Conservation (phyloP, 2,888 invertebrate genomes). For the Epirrita christyi region DNA sequence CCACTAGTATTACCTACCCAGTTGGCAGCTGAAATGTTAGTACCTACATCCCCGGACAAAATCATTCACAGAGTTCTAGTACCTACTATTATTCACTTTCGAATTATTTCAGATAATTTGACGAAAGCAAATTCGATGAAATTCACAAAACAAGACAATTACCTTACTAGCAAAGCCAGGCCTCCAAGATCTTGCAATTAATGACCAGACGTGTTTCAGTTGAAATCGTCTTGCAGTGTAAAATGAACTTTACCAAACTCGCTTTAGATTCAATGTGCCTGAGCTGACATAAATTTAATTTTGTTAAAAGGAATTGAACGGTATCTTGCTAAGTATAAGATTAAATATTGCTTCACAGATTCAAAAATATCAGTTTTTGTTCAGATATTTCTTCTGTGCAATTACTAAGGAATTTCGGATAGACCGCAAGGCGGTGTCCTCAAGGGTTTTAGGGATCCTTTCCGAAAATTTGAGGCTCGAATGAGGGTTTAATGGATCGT, state of each 20-base stretch:
- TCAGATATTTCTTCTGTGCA: neutral
- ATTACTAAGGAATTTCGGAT: constrained; percentile 3
- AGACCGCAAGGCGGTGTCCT: constrained; percentile 6
- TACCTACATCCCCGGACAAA: too few relatives aligned
- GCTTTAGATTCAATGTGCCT: too few relatives aligned
- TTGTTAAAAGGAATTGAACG: too few relatives aligned
- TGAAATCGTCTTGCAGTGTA: too few relatives aligned
- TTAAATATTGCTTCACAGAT: too few relatives aligned
- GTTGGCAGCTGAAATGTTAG: too few relatives aligned
- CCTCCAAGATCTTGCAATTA: too few relatives aligned
- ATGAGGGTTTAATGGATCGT: constrained; percentile 26
- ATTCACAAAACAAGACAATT: neutral
- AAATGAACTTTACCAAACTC: too few relatives aligned
- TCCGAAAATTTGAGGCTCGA: constrained; percentile 15
- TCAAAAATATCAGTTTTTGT: neutral
- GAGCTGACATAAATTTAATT: too few relatives aligned
- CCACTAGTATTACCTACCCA: too few relatives aligned
- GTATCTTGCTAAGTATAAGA: too few relatives aligned
- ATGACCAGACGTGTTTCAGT: too few relatives aligned
- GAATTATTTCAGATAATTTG: constrained; percentile 8
- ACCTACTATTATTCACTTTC: constrained; percentile 5
- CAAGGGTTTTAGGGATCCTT: constrained; percentile 17
- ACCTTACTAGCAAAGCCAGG: neutral
- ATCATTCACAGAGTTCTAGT: neutral
- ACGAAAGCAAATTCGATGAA: constrained; percentile 1